Base-by-base conservation (phyloP, 2,888 invertebrate genomes). In the Chromoteleia sp. region DNA sequence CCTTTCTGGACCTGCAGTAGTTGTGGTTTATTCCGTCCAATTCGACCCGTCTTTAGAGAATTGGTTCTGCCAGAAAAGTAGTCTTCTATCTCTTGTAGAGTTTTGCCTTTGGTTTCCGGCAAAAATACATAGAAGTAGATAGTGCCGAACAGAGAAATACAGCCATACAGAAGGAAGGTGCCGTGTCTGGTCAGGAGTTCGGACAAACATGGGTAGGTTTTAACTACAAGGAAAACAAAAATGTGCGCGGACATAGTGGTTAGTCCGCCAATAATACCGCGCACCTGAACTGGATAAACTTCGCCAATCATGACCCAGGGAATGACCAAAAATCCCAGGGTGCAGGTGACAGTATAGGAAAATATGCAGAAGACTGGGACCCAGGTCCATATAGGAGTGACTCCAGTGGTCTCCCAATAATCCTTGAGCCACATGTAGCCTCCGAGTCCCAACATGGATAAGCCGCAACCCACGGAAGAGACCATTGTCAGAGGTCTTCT, bases 261-360 rank as follows among this genome's bases (percentile, higher is more conserved):
- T 87, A 95, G 87, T 0, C 95, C 95, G 0, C 95, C 95, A 2
- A 95, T 92, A 5, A 95, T 92, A 0, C 95, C 95, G 1, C 95
- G 94, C 0, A 95, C 94, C 93, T 94, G 91, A 0, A 91, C 93
- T 0, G 95, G 95, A 90, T 95, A 95, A 21, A 95, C 94, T 89
- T 95, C 95, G n/a, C 95, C 95, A 70, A 95, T 95, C 95, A 95
- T 95, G 7, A 95, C 93, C 95, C 95, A 95, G 0, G 95, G 95
- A 14, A 95, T 94, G 41, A 95, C 94, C 56, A 95, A 91, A 85
- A 94, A 95, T 7, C 95, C 95, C 7, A 95, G 89, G 0, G 95
- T 95, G 79, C 95, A 95, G 7, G 93, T 92, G 33, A 94, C 92
- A 4, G 93, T 94, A 89, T 95, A 95, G 6, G 93, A 84, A 86